Base-by-base conservation (phyloP, 2,888 invertebrate species). In the Malthinus seriepunctatus region DNA sequence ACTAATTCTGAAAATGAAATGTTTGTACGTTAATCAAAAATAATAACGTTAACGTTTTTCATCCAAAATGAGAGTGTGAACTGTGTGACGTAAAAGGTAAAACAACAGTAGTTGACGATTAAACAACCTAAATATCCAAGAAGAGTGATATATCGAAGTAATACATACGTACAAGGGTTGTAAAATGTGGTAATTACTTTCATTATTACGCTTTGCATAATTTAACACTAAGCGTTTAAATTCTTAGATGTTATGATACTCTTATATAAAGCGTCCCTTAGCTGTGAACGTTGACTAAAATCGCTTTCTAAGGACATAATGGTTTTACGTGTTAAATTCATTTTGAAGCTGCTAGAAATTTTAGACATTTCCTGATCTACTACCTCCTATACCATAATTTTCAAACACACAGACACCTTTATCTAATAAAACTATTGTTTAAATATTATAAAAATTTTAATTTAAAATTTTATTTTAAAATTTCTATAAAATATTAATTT, bases 131-230 rank as follows among this genome's bases (percentile, higher is more conserved):
- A 51, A 45, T 50, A 51, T 34, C n/a, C 51, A 23, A 34, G 53
- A 49, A 52, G 51, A 31, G 49, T 56, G 56, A 60, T 60, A 56
- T 56, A 60, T 56, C 53, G 46, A 33, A 54, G 56, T 56, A 60
- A 52, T 56, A 53, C 56, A 58, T 60, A 54, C 53, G 56, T 61
- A 61, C 47, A 53, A 52, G 60, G 48, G 56, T 54, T 59, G 56
- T 62, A 64, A 64, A 56, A 62, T 60, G 64, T 51, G 54, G 59
- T 62, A 64, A 62, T 62, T 64, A 54, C 62, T 60, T 56, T 59
- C 64, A 64, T 64, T 60, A 62, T 64, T 64, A 56, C 62, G 56
- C 56, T 56, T 59, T 64, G 62, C 61, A 64, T 64, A 64, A 64
- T 64, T 64, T 64, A 62, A 62, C 62, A 54, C 59, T 51, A 46